Base-by-base conservation (phyloP, 1,140 invertebrate genomes). In the Lepidurus packardi region DNA sequence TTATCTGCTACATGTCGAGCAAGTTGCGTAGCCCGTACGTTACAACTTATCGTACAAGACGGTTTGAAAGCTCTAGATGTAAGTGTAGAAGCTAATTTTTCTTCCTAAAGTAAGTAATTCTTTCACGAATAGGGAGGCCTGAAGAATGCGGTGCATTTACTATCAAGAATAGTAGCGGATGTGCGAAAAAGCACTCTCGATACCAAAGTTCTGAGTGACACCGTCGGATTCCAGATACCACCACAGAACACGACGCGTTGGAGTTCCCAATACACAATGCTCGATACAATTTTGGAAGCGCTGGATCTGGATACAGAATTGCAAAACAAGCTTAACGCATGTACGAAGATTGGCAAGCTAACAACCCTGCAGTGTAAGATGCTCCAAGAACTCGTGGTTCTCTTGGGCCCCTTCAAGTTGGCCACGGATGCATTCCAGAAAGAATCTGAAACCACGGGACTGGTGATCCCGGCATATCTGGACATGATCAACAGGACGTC, bases 31-130 rank as follows among this genome's bases (percentile, higher is more conserved):
- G 75, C 75, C n/a, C 75, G 45, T 21, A 76, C 75, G 11, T 41
- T 76, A 24, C 75, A 76, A 21, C 75, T 76, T n/a, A 42, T 76
- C 41, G 75, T 76, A 11, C 41, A 76, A 43, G 75, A 76, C 42
- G 75, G 21, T 1, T 44, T 76, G n/a, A 42, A 76, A 43, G 73
- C 10, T 34, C 25, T 43, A 13, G 73, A 8, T 13, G 73, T 74
- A 74, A 43, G 73, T 76, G n/a, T 44, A 42, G n/a, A 24, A 21
- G 2, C 42, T 13, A 34, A 42, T 24, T 11, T 43, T 42, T 41
- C 9, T 21, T 73, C 44, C n/a, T 53, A 77, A 53, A 24, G 11
- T n/a, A 53, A 24, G 24, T 1, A 0, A 25, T 65, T 21, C 5
- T 47, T 34, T 34, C 34, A 47, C 16, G 16, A 10, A 4, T 16